These are phyloP conservation scores for Gorsachius goisagi DNA, from an alignment of 2,113 vertebrate species.

Conservation along the genomic window DNA sequence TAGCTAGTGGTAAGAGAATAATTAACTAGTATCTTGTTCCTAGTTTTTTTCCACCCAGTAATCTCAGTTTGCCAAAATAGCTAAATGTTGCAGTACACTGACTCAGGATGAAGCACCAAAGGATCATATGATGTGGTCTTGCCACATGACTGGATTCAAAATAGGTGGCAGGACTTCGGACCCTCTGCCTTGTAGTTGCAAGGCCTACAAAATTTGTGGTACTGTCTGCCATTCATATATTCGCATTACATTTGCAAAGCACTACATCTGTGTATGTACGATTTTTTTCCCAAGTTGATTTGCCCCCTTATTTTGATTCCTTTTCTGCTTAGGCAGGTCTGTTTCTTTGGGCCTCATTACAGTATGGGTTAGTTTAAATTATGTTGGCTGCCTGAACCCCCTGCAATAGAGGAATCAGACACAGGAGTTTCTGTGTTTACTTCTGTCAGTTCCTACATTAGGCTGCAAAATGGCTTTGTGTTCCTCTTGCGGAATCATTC, in stretches of 20 bases:
- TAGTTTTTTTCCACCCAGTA: background rate
- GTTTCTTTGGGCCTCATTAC: slow-evolving; percentile 10
- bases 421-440: background rate
- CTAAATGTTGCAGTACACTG: background rate
- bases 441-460: background rate
- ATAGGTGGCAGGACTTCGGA: background rate
- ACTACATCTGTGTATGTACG: background rate
- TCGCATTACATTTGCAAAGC: background rate
- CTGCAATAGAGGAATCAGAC: background rate
- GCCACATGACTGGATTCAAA: background rate
- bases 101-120: background rate
- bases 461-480: background rate
- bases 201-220: background rate
- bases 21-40: background rate
- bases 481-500: background rate
- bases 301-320: background rate
- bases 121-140: background rate
- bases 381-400: background rate
- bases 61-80: background rate
- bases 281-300: background rate
- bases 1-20: background rate
- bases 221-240: background rate
- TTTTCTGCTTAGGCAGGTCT: background rate
- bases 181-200: background rate
- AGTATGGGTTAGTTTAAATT: background rate